These are phyloP conservation scores for Meteorus sp. DNA, from an alignment of 1,140 invertebrate species.

Conservation along the genomic window DNA sequence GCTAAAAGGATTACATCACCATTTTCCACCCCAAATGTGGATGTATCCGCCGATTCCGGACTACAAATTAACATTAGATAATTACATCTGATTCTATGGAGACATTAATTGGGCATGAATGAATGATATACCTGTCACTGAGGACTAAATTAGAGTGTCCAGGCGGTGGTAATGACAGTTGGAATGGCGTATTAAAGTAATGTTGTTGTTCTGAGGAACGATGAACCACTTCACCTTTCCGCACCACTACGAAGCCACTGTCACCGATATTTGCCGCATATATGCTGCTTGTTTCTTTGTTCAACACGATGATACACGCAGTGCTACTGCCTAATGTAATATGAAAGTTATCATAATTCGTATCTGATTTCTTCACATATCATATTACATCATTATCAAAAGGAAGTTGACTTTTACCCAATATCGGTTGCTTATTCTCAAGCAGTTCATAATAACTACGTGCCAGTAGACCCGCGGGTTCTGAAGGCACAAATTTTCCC, in stretches of 20 bases:
- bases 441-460: slow-evolving; percentile 90
- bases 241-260: slow-evolving; percentile 92
- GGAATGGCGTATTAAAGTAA: slow-evolving; percentile 98
- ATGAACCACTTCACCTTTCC: slow-evolving; percentile 84
- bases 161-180: slow-evolving; percentile 90
- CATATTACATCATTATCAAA: too few species aligned
- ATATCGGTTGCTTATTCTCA: slow-evolving; percentile 87
- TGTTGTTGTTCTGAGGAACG: slow-evolving; percentile 95
- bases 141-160: slow-evolving; percentile 81
- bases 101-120: neutral
- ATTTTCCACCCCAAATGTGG: slow-evolving; percentile 88
- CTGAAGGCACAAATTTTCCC: slow-evolving; percentile 81
- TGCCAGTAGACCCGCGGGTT: slow-evolving; percentile 84
- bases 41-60: slow-evolving; percentile 88
- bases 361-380: too few species aligned
- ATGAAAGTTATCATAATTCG: too few species aligned
- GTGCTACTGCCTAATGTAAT: slow-evolving; percentile 98
- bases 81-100: neutral
- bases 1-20: slow-evolving; percentile 95
- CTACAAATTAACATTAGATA: slow-evolving; percentile 55
- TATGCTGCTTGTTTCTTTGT: slow-evolving; percentile 84
- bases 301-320: slow-evolving; percentile 92
- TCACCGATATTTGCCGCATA: slow-evolving; percentile 98
- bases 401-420: slow-evolving; percentile 71
- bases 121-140: slow-evolving; percentile 76